Evolutionary conservation across 30 jellyfish, hydroid and myxozoan species (phyloP), one percentile per base, ranked within the genome.

Genomic region (Rhopilema esculentum): DNA sequence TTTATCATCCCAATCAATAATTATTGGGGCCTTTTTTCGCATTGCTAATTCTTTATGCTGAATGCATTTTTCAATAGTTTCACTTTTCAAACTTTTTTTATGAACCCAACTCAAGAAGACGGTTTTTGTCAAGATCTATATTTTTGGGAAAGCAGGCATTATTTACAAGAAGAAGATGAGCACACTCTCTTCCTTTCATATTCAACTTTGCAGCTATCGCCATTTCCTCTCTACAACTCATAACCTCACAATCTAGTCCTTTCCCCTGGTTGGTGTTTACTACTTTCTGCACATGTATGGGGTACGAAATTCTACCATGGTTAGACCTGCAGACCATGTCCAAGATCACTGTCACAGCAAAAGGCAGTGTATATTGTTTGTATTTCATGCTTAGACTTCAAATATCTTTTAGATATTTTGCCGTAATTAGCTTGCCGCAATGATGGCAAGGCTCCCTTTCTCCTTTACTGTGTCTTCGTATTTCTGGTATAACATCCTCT

Each of bases 231-330:
- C 77, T 66, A 16, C 86, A 82, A n/a, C 75, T 82, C 49, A 20
- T 4, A 9, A 21, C 71, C 62, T 66, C 91, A 32, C 91, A 66
- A 18, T 32, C 84, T 9, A 68, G 18, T 31, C 9, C 57, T 12
- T 40, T 40, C 9, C 12, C 57, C 9, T 40, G 9, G 53, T 23
- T 28, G 0, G 71, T 24, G 29, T 67, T 66, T 24, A 70, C 22
- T 0, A 49, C 4, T 72, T 84, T 84, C 53, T 57, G 80, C 1
- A 84, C 93, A 71, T 84, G 93, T 2, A 84, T 25, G 20, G 93
- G 93, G 61, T 31, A 70, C 27, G 80, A 40, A 16, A 84, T 27
- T 8, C 88, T 88, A 19, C 86, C 86, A 12, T 51, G 66, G 24
- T 16, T 30, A 27, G 51, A 24, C 29, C 52, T 80, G 22, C 82